These are phyloP conservation scores for Euplagia quadripunctaria DNA, from an alignment of 2,888 invertebrate species.

Conservation along the genomic window DNA sequence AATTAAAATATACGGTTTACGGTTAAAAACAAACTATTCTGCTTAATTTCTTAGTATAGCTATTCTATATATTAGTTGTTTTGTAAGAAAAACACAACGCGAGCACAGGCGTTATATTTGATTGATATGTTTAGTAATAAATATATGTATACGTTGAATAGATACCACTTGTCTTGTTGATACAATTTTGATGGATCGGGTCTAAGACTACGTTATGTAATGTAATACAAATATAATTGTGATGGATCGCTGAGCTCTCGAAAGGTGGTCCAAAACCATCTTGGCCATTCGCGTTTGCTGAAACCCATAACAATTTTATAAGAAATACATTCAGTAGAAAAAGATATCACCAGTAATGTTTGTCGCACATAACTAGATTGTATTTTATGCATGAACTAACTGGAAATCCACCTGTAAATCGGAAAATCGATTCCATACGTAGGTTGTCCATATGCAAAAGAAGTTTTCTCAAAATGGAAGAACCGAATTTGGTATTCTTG, in stretches of 20 bases:
- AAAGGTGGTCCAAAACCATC: not conserved
- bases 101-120: not conserved
- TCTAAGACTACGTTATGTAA: not conserved
- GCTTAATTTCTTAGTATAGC: too few species aligned
- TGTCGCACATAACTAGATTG: not conserved
- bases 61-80: too few species aligned
- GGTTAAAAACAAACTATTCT: too few species aligned
- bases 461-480: too few species aligned
- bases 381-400: not conserved
- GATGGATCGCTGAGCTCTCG: not conserved
- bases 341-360: not conserved
- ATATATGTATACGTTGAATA: not conserved
- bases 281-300: too few species aligned
- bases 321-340: too few species aligned
- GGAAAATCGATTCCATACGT: too few species aligned
- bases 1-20: too few species aligned
- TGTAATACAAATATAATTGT: conserved; percentile 7
- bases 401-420: too few species aligned
- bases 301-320: too few species aligned
- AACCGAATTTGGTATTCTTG: too few species aligned
- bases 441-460: too few species aligned
- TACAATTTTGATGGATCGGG: conserved; percentile 14
- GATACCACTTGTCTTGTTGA: conserved; percentile 8
- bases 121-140: not conserved
- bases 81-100: not conserved